Conservation (phyloP, 2,113 vertebrate species). For the Corythornis vintsioides region DNA sequence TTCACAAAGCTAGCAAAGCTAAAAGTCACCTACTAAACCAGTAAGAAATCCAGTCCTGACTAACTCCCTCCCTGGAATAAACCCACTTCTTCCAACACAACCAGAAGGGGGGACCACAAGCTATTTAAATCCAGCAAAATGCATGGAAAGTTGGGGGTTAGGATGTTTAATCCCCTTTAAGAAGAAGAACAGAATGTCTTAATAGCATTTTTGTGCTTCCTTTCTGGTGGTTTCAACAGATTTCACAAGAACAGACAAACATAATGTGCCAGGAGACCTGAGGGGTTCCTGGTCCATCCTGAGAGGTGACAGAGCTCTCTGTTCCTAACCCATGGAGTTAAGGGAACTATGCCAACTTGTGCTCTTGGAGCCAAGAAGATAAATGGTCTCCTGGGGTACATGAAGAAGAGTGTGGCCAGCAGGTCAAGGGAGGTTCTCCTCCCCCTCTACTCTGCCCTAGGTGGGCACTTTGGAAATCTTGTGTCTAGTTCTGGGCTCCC, state of each 20-base stretch:
- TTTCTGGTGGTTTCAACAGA: neutral
- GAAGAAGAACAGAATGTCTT: neutral
- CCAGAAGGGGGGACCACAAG: too few species aligned
- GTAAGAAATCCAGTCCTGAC: neutral
- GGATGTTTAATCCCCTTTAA: neutral
- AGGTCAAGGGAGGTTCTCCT: neutral
- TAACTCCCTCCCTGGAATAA: neutral
- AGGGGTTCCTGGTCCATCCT: rapidly evolving
- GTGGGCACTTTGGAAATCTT: neutral
- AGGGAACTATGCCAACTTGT: neutral
- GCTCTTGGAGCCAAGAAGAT: neutral
- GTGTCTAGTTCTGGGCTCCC: neutral
- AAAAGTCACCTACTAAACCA: neutral
- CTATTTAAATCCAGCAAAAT: rapidly evolving
- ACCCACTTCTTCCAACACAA: neutral
- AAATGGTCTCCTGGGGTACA: neutral
- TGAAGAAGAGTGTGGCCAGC: neutral
- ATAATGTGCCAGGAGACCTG: neutral
- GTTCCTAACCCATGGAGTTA: neutral
- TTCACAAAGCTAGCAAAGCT: neutral
- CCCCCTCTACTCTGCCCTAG: too few species aligned
- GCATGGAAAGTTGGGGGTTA: rapidly evolving
- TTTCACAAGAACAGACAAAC: neutral
- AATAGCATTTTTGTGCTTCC: neutral
- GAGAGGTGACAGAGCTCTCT: neutral